A percentile compares a stretch with the other conserved stretches of the same genome.
Evolutionary conservation across 2,797 vertebrate species (phyloP).

Genomic region (Garrulus glandarius): DNA sequence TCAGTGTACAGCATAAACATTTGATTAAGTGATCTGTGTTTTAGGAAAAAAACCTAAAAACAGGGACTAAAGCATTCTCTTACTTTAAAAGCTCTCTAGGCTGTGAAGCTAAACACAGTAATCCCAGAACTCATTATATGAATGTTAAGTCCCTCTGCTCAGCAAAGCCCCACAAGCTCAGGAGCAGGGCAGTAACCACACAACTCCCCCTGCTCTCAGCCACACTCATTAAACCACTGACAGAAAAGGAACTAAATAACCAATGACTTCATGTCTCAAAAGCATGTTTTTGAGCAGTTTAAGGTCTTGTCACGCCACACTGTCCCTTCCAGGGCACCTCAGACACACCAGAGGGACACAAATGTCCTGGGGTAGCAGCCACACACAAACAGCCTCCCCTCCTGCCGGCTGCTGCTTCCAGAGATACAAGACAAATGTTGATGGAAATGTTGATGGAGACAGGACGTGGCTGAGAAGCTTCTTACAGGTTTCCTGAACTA

Average conservation of each 20-base stretch:
- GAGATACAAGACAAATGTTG: background rate
- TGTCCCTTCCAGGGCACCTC: background rate
- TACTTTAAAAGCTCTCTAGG: background rate
- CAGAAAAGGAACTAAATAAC: background rate
- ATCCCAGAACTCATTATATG: background rate
- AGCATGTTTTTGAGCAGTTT: background rate
- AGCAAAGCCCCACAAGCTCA: background rate
- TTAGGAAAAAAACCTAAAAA: rapidly evolving
- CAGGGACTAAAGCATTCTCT: background rate
- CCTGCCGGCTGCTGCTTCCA: background rate
- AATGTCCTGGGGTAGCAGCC: background rate
- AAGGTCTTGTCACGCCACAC: rapidly evolving
- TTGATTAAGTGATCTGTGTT: background rate
- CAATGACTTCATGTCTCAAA: background rate
- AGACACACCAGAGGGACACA: background rate
- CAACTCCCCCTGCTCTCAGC: background rate
- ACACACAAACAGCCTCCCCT: background rate
- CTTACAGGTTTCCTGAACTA: background rate
- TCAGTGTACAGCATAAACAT: background rate
- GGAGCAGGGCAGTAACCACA: background rate
- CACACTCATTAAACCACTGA: background rate
- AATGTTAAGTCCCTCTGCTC: background rate
- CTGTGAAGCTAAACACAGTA: background rate
- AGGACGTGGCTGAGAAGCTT: background rate
- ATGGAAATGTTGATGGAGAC: background rate